Evolutionary conservation across 2,797 vertebrate genomes (phyloP), one percentile per base, ranked within the genome.

Genomic region (Coendou prehensilis): DNA sequence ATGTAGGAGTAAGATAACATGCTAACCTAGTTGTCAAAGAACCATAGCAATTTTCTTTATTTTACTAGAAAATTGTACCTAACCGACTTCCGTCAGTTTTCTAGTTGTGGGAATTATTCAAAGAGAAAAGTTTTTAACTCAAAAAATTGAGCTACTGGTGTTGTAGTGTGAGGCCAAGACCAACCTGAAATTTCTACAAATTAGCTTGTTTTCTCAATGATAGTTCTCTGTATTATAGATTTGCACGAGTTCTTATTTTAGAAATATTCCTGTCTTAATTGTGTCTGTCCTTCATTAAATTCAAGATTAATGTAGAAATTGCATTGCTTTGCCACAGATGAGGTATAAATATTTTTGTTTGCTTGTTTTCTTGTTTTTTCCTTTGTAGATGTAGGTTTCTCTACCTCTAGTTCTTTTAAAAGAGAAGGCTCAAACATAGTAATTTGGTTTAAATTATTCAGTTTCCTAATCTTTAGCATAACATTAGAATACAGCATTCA

Each of bases 391-490:
- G 18, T 61, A 80, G 22, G 28, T 73, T 95, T 28, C 56, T 82
- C 26, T 11, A 47, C 11, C 5, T 73, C n/a, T 4, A 75, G 14
- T 87, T 18, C 41, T 89, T 87, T 94, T 80, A 45, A 87, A 81
- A 37, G 56, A 89, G 59, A 56, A 93, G 56, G 33, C 50, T 81
- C 26, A 93, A 84, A 50, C 61, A 41, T 73, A 80, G 33, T 90
- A 85, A 93, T 86, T 57, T 47, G 37, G 10, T 50, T 97, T 94
- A 37, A 89, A 79, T 91, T 88, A 94, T 92, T 64, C 30, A 75
- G 30, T 87, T 10, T 47, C 45, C 37, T 94, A 92, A 92, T 87
- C 71, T 94, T 87, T 86, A 82, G 45, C 20, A 79, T 93, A 22
- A 22, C 50, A 26, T 64, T 87, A 84, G 45, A 96, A 78, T 41